Conservation (phyloP, 2,888 invertebrate genomes). For the Diarsia dahlii region DNA sequence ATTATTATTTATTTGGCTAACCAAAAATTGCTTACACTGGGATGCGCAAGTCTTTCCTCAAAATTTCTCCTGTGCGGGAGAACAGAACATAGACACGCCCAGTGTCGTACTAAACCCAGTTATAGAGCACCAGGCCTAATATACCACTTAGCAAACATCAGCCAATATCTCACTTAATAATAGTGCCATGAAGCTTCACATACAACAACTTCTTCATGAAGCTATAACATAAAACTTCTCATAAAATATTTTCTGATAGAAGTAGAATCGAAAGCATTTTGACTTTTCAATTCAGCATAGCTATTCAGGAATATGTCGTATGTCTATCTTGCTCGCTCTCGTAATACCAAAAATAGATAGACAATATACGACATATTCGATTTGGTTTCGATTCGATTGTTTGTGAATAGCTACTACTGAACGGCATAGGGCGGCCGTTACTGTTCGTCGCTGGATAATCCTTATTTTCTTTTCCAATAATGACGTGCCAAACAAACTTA, state of each 20-base stretch:
- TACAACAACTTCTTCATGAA: no score
- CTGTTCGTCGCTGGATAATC: not conserved
- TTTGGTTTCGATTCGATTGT: no score
- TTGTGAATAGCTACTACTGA: not conserved
- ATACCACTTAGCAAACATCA: no score
- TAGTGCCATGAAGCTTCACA: not conserved
- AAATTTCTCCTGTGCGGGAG: not conserved
- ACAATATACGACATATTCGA: no score
- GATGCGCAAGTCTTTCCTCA: no score
- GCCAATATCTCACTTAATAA: not conserved
- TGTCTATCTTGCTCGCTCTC: no score
- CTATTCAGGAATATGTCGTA: no score
- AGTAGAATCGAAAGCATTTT: not conserved
- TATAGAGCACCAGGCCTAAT: not conserved
- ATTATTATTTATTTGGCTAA: no score
- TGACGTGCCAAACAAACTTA: constrained; percentile 35
- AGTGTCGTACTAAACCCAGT: not conserved
- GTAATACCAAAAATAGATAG: no score
- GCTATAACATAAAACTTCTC: no score
- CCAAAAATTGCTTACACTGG: no score
- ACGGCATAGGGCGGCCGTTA: not conserved
- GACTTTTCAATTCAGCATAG: not conserved
- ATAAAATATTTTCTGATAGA: not conserved
- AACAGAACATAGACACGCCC: not conserved
- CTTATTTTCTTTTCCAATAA: not conserved